Percentiles rank a stretch among this genome's conserved stretches.
phyloP scores from a whole-genome alignment of 2,888 invertebrate genomes.

The Habroteleia sp. region DNA sequence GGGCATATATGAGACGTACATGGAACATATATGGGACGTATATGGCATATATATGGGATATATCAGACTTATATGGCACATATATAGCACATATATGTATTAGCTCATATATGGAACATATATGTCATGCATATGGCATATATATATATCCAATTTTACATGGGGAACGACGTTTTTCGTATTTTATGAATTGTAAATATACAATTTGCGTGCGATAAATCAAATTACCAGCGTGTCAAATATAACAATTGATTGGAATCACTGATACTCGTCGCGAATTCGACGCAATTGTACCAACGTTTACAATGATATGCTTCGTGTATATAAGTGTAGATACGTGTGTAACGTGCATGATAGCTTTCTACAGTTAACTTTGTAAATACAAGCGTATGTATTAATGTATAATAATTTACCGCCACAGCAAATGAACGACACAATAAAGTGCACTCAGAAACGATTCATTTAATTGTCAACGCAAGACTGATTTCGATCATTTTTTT shows the following conservation, averaged over 20 bases:
- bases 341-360: slow-evolving; percentile 39
- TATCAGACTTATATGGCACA: too few species aligned
- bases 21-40: too few species aligned
- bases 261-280: slow-evolving; percentile 83
- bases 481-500: slow-evolving; percentile 28
- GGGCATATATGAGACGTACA: too few species aligned
- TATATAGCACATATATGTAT: too few species aligned
- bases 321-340: slow-evolving; percentile 64
- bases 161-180: too few species aligned
- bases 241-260: slow-evolving; percentile 1
- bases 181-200: slow-evolving; percentile 11
- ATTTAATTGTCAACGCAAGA: slow-evolving; percentile 26
- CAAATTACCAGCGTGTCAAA: neutral
- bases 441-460: slow-evolving; percentile 6
- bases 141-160: too few species aligned
- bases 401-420: slow-evolving; percentile 29
- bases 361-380: slow-evolving; percentile 61
- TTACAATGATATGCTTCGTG: slow-evolving; percentile 46
- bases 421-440: slow-evolving; percentile 4
- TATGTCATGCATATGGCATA: too few species aligned
- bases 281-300: slow-evolving; percentile 80
- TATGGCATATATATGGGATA: too few species aligned
- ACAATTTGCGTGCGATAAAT: neutral
- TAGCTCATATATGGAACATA: too few species aligned
- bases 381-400: slow-evolving; percentile 44